phyloP scores from a whole-genome alignment of 1,140 invertebrate species.

The Drosophila tristis region DNA sequence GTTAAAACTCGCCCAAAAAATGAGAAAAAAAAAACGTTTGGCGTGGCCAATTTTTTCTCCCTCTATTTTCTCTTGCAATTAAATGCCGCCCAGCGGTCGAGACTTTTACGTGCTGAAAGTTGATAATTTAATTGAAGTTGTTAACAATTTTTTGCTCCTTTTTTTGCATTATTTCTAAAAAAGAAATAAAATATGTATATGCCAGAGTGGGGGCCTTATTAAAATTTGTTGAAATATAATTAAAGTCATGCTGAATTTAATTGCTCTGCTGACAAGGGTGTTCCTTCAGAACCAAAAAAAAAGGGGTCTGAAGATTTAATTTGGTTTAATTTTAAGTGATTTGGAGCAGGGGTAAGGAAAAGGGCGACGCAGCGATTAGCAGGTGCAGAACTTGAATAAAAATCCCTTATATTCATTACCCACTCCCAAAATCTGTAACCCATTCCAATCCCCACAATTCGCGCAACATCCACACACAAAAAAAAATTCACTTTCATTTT shows the following conservation, averaged over 20 bases:
- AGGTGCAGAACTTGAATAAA: conserved; percentile 13
- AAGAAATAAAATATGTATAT: conserved; percentile 27
- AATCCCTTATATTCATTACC: neutral
- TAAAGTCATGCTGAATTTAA: conserved; percentile 71
- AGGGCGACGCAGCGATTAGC: conserved; percentile 22
- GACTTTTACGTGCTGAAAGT: conserved; percentile 59
- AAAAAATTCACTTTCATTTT: conserved; percentile 29
- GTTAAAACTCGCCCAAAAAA: conserved; percentile 60
- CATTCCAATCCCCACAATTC: neutral
- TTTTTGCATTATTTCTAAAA: conserved; percentile 32
- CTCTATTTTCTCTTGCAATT: conserved; percentile 39
- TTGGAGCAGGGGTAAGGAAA: neutral
- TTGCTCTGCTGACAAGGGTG: conserved; percentile 67
- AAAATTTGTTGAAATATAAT: conserved; percentile 80
- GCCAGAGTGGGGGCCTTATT: conserved; percentile 54
- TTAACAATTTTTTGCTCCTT: conserved; percentile 63
- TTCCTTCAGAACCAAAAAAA: conserved; percentile 10
- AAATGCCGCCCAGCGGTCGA: conserved; percentile 50
- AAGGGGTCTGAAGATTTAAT: conserved; percentile 26
- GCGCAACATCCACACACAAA: neutral
- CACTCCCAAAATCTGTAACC: too few relatives aligned
- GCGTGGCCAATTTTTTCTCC: conserved; percentile 39
- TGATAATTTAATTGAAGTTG: conserved; percentile 83
- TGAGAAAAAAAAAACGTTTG: conserved; percentile 50
- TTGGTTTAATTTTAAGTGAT: conserved; percentile 11